These are phyloP conservation scores for Thereuonema tuberculata DNA, from an alignment of 1,140 invertebrate species.

Conservation along the genomic window DNA sequence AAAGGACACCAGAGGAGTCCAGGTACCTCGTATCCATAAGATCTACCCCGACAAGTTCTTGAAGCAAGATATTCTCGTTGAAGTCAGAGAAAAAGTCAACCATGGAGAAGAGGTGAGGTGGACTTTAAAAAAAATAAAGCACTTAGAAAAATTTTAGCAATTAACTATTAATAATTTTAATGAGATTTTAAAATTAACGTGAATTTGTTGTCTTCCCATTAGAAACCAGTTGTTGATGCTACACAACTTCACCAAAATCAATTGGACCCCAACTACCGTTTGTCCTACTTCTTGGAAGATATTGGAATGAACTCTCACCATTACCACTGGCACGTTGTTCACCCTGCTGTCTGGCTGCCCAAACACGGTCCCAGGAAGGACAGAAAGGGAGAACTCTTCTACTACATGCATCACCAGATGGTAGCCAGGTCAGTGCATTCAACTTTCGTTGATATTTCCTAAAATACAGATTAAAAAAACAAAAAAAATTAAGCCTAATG, in stretches of 20 bases:
- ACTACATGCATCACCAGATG: conserved; percentile 18
- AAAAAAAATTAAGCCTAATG: too few species aligned
- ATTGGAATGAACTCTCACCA: conserved; percentile 55
- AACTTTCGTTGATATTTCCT: conserved; percentile 13
- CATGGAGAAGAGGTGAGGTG: not conserved
- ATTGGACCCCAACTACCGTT: conserved; percentile 30
- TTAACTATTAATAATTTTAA: not conserved
- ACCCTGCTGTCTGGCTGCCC: conserved; percentile 12
- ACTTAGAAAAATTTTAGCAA: not conserved
- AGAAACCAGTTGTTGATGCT: not conserved
- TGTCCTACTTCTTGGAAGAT: conserved; percentile 53
- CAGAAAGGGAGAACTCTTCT: conserved; percentile 16
- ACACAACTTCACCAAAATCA: not conserved
- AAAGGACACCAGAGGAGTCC: conserved; percentile 36
- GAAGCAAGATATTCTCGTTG: not conserved
- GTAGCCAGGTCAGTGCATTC: conserved; percentile 12
- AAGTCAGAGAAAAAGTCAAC: not conserved
- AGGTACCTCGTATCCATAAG: conserved; percentile 34
- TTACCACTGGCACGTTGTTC: conserved; percentile 31
- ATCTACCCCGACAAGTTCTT: conserved; percentile 1
- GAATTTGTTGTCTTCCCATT: not conserved
- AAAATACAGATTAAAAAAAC: too few species aligned
- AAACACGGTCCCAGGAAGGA: conserved; percentile 11
- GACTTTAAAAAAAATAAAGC: too few species aligned
- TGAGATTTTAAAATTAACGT: too few species aligned